Conservation (phyloP, 1,140 invertebrate species). For the Vollenhovia emeryi region DNA sequence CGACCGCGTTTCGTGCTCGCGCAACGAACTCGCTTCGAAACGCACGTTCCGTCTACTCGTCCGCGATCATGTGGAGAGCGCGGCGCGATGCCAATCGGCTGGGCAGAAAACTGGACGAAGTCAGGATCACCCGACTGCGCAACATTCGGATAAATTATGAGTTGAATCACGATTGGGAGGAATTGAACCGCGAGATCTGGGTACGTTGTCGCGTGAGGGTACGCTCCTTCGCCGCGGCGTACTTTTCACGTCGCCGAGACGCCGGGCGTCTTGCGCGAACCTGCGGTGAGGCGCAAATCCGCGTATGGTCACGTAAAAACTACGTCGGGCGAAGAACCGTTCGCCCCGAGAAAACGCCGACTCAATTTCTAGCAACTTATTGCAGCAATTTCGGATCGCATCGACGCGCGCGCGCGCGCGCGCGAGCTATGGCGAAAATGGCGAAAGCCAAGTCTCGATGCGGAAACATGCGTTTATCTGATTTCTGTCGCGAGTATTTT, state of each 20-base stretch:
- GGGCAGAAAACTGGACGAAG: slow-evolving; percentile 21
- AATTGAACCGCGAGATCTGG: slow-evolving; percentile 75
- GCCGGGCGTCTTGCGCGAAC: background rate
- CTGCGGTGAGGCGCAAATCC: background rate
- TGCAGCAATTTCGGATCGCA: too few species aligned
- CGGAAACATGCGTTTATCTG: background rate
- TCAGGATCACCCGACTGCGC: slow-evolving; percentile 44
- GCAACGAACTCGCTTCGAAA: slow-evolving; percentile 50
- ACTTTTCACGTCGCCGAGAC: background rate
- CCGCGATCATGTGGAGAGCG: slow-evolving; percentile 46
- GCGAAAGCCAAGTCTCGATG: background rate
- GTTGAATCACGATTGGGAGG: slow-evolving; percentile 76
- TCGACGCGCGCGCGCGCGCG: too few species aligned
- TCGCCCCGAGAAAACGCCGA: background rate
- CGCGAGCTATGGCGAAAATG: too few species aligned
- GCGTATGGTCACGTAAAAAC: background rate
- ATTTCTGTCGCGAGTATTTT: background rate
- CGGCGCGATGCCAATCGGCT: background rate
- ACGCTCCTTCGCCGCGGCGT: background rate
- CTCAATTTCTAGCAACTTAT: background rate
- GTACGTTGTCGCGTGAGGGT: slow-evolving; percentile 66
- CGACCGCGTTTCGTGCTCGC: slow-evolving; percentile 1
- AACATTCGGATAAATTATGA: slow-evolving; percentile 68
- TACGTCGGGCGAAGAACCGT: background rate
- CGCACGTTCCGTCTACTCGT: background rate